Percentiles rank a stretch among this genome's conserved stretches.
Evolutionary conservation across 2,113 vertebrate genomes (phyloP).

Genomic region (Seriola rivoliana): DNA sequence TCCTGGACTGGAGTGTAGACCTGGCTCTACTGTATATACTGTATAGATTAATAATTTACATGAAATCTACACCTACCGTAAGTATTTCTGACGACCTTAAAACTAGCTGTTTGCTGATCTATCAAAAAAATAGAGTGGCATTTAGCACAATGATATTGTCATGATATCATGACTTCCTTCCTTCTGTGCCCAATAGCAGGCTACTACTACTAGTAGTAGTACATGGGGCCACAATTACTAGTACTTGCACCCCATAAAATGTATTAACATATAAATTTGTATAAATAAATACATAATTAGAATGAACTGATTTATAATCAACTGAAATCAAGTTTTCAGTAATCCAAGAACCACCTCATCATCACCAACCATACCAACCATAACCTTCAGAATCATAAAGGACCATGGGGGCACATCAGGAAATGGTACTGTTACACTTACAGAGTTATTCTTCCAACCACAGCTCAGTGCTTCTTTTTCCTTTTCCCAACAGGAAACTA

Average conservation of each 20-base stretch:
- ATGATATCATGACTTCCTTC: too few relatives aligned
- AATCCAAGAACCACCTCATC: not conserved
- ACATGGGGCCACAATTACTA: too few relatives aligned
- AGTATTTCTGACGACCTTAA: not conserved
- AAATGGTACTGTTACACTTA: not conserved
- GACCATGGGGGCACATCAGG: not conserved
- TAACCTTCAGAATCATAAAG: not conserved
- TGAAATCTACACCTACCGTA: too few relatives aligned
- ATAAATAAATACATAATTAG: not conserved
- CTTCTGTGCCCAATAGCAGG: too few relatives aligned
- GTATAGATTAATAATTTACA: not conserved
- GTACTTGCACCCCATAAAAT: too few relatives aligned
- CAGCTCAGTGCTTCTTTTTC: not conserved
- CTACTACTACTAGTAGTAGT: too few relatives aligned
- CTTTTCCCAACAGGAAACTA: conserved; percentile 1
- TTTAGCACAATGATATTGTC: too few relatives aligned
- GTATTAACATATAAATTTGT: not conserved
- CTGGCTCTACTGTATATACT: too few relatives aligned
- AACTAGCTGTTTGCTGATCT: not conserved
- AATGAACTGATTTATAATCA: not conserved
- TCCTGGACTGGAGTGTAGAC: conserved; percentile 17
- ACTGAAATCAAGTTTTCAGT: not conserved
- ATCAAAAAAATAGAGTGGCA: too few relatives aligned
- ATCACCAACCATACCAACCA: too few relatives aligned
- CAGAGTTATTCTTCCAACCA: not conserved